These are phyloP conservation scores for Gonioctena quinquepunctata DNA, from an alignment of 1,140 invertebrate species.

Conservation along the genomic window DNA sequence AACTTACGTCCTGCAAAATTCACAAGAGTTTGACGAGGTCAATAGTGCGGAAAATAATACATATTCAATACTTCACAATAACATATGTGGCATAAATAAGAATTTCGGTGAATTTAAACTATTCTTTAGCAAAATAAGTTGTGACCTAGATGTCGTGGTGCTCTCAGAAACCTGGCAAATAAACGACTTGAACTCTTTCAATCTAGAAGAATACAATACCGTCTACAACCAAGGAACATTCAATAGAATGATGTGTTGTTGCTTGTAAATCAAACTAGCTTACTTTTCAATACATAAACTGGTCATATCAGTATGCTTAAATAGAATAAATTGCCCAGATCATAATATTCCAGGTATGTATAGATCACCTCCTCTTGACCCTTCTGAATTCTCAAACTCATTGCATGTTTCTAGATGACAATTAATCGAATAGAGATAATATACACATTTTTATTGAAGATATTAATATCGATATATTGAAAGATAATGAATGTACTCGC, in stretches of 20 bases:
- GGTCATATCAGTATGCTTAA: slow-evolving; percentile 1
- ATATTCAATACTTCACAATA: neutral
- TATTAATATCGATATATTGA: neutral
- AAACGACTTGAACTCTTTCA: neutral
- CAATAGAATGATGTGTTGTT: neutral
- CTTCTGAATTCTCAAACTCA: neutral
- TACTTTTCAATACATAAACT: neutral
- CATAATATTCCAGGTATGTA: no score
- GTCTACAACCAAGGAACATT: neutral
- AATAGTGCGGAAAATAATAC: neutral
- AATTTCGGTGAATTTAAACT: neutral
- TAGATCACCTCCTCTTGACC: neutral
- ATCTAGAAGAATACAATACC: neutral
- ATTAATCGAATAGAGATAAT: neutral
- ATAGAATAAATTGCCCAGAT: neutral
- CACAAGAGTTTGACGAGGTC: neutral
- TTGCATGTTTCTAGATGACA: neutral
- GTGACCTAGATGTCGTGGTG: neutral
- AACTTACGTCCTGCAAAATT: no score
- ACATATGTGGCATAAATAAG: neutral
- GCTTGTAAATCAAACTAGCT: neutral
- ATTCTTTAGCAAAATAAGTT: neutral
- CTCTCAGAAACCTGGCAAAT: neutral
- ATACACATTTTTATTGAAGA: neutral
- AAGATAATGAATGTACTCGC: neutral